These are phyloP conservation scores for Ischnura elegans DNA, from an alignment of 2,888 invertebrate species.

Conservation along the genomic window DNA sequence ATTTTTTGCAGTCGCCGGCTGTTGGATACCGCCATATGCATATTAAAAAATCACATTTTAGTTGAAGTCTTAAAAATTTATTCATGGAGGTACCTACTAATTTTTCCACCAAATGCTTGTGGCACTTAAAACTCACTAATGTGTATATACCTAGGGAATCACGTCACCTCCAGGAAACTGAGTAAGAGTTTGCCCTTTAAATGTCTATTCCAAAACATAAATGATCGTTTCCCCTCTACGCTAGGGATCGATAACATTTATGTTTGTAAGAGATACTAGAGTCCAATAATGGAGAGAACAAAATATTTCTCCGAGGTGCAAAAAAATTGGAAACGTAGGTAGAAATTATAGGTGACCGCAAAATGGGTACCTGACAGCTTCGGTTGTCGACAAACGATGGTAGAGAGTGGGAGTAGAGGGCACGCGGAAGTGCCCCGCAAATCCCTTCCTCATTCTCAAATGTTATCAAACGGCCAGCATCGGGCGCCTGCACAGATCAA, in stretches of 20 bases:
- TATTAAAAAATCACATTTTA: no score
- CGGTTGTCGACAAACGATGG: background rate
- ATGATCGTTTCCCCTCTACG: no score
- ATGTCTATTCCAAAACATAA: no score
- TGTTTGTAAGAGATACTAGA: background rate
- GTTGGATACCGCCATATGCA: no score
- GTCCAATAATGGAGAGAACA: background rate
- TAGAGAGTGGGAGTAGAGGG: background rate
- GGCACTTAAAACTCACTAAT: no score
- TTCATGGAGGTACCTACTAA: no score
- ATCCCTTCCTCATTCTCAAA: slow-evolving; percentile 29
- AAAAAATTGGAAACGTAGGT: background rate
- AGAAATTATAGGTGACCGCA: background rate
- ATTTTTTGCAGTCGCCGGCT: no score
- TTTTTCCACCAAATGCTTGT: no score
- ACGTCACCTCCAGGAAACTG: no score
- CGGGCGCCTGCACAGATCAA: background rate
- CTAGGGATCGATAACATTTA: background rate
- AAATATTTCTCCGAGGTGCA: background rate
- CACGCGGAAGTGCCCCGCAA: background rate
- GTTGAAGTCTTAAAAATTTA: no score
- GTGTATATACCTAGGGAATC: no score
- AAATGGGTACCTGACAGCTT: background rate
- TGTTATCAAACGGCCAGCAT: slow-evolving; percentile 10
- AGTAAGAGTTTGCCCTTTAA: no score